A percentile compares a stretch with the other conserved stretches of the same genome.
Evolutionary conservation across 2,888 invertebrate genomes (phyloP).

Genomic region (Drosophila neonasuta): DNA sequence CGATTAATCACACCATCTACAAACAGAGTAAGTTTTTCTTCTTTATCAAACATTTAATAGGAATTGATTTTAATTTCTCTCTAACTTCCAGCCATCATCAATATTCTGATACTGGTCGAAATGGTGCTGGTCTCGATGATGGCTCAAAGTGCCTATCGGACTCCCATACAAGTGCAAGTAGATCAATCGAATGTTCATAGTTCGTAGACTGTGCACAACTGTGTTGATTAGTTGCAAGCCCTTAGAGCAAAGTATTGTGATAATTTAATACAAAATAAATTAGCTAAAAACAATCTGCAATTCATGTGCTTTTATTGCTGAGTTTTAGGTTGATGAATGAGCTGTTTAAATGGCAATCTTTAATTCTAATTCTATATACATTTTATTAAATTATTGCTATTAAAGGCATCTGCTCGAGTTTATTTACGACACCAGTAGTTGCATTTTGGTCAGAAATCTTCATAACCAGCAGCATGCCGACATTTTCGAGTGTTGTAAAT

Average conservation of each 20-base stretch:
- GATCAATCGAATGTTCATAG: constrained; percentile 47
- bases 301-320: background rate
- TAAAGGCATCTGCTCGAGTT: background rate
- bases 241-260: constrained; percentile 64
- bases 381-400: background rate
- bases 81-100: constrained; percentile 74
- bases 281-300: constrained; percentile 29
- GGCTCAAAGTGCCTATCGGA: constrained; percentile 79
- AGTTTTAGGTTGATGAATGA: background rate
- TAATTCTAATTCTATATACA: background rate
- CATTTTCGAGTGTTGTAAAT: constrained; percentile 24
- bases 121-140: constrained; percentile 80
- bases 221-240: constrained; percentile 13
- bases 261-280: constrained; percentile 63
- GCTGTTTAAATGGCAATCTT: background rate
- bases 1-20: constrained; percentile 80
- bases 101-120: constrained; percentile 78
- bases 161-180: constrained; percentile 69
- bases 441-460: constrained; percentile 2
- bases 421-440: constrained; percentile 1
- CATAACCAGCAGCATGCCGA: background rate
- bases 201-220: background rate
- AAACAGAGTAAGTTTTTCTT: constrained; percentile 76
- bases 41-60: too few relatives aligned
- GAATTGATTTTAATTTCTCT: background rate